Conservation (phyloP, 53 echinoderm and acorn worm species). For the Actinopyga echinites region DNA sequence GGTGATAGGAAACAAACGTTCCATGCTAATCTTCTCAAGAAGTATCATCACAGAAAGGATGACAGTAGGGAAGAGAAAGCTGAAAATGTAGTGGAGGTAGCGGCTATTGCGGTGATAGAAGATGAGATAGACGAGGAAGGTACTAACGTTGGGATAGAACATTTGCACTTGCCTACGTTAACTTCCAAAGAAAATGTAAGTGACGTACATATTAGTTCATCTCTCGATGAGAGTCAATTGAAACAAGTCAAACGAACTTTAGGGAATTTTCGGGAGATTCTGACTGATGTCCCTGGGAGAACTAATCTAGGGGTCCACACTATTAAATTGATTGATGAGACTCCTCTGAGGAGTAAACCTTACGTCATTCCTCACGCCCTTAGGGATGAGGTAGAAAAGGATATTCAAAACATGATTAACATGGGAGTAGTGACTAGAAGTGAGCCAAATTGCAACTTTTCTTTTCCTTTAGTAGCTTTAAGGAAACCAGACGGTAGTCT, state of each 20-base stretch:
- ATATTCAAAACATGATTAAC: conserved; percentile 47
- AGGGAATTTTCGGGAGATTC: conserved; percentile 20
- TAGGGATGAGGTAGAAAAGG: conserved; percentile 37
- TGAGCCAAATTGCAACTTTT: conserved; percentile 38
- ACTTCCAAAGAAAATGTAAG: conserved; percentile 12
- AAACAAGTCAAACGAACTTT: conserved; percentile 20
- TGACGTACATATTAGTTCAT: conserved; percentile 30
- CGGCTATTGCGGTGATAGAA: conserved; percentile 29
- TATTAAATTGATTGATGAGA: conserved; percentile 32
- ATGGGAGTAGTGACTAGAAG: conserved; percentile 48
- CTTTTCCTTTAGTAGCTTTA: conserved; percentile 40
- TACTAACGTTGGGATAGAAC: not conserved
- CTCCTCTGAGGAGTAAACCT: conserved; percentile 50
- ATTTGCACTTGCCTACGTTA: conserved; percentile 31
- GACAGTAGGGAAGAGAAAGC: not conserved
- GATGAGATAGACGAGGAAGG: not conserved
- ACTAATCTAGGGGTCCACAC: conserved; percentile 40
- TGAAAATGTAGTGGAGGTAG: not conserved
- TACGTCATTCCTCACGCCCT: conserved; percentile 49
- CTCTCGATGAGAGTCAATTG: not conserved
- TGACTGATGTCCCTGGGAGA: conserved; percentile 58
- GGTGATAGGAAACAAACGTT: conserved; percentile 26
- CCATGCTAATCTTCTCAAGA: conserved; percentile 14
- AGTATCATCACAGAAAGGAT: not conserved
- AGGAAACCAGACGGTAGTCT: conserved; percentile 43